A percentile compares a stretch with the other conserved stretches of the same genome.
phyloP scores from a whole-genome alignment of 2,113 vertebrate species.

The Phalacrocorax carbo region DNA sequence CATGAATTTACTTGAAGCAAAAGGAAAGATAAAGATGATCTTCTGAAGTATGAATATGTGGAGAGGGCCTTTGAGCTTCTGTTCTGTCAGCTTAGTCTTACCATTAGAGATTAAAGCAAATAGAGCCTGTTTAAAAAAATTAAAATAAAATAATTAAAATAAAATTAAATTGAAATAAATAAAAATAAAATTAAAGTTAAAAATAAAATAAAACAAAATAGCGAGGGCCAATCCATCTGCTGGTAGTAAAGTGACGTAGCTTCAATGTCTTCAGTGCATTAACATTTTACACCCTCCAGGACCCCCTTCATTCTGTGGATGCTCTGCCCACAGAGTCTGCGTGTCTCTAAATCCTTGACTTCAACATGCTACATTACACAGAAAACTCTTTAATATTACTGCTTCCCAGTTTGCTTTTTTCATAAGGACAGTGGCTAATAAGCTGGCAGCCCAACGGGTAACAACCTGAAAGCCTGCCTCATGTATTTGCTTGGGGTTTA shows the following conservation, averaged over 20 bases:
- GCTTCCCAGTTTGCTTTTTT: neutral
- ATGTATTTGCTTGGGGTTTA: neutral
- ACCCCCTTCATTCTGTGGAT: neutral
- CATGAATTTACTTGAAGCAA: neutral
- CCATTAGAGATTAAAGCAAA: neutral
- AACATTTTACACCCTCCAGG: neutral
- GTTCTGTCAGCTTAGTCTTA: neutral
- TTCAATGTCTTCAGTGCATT: neutral
- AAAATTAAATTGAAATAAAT: too few relatives aligned
- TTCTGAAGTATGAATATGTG: neutral
- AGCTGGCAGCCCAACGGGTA: neutral
- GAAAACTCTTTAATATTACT: neutral
- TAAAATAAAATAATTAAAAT: too few relatives aligned
- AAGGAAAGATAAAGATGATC: neutral
- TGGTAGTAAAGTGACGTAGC: neutral
- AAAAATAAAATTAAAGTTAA: too few relatives aligned
- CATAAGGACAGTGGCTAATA: neutral
- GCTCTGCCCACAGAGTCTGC: neutral
- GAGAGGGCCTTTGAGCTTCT: neutral
- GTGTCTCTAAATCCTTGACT: neutral
- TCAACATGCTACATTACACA: neutral
- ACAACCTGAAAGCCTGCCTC: neutral
- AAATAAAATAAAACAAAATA: neutral
- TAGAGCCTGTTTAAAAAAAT: neutral
- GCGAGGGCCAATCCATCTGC: neutral